These are phyloP conservation scores for Ptychochromis oligacanthus DNA, from an alignment of 2,113 vertebrate genomes.

Conservation along the genomic window DNA sequence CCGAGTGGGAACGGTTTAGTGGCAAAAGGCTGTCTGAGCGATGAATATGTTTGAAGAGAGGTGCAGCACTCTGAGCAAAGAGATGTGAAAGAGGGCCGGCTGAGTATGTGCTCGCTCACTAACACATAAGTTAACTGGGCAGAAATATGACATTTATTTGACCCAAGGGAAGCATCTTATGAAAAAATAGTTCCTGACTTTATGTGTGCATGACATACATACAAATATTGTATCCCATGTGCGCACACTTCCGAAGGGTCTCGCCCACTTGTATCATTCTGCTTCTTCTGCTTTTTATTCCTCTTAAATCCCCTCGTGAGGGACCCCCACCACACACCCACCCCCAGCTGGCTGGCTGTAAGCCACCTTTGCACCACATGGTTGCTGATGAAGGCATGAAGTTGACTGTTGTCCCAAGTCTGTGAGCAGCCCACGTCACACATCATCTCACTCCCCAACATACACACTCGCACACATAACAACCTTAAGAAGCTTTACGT, in stretches of 20 bases:
- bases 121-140: slow-evolving; percentile 1
- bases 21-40: slow-evolving; percentile 11
- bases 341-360: not conserved
- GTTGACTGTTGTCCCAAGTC: slow-evolving; percentile 59
- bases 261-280: not conserved
- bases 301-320: slow-evolving; percentile 46
- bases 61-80: not conserved
- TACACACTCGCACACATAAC: not conserved
- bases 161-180: not conserved
- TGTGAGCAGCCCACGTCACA: slow-evolving; percentile 17
- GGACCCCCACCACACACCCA: not conserved
- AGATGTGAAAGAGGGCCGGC: not conserved
- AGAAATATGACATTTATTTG: not conserved
- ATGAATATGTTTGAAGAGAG: slow-evolving; percentile 29
- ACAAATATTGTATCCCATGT: not conserved
- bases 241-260: not conserved
- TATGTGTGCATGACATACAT: not conserved
- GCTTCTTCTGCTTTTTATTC: not conserved
- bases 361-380: slow-evolving; percentile 49
- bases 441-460: not conserved
- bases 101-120: not conserved
- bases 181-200: not conserved
- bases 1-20: not conserved
- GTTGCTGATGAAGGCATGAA: slow-evolving; percentile 63
- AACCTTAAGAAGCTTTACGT: slow-evolving; percentile 63